A percentile compares a stretch with the other conserved stretches of the same genome.
Conservation (phyloP, 2,888 invertebrate genomes). For the Aporophyla lueneburgensis region DNA sequence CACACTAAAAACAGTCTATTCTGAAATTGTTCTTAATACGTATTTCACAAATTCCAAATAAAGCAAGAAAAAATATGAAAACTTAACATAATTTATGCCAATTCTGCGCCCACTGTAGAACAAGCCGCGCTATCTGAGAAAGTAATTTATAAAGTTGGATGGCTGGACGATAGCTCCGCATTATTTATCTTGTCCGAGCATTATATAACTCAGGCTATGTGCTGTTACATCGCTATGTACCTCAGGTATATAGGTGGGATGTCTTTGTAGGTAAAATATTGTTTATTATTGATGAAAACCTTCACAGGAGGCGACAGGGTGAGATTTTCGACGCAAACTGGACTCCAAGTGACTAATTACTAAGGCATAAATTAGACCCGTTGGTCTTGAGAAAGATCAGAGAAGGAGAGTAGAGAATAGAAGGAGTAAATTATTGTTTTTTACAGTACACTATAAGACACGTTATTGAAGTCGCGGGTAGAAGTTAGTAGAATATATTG, state of each 20-base stretch:
- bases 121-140: conserved; percentile 81
- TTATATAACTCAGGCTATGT: conserved; percentile 60
- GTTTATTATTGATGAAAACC: neutral
- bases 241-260: conserved; percentile 18
- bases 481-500: neutral
- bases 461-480: no score
- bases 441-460: no score
- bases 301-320: neutral
- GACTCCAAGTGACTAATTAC: no score
- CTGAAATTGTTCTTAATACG: neutral
- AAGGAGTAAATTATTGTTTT: neutral
- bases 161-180: conserved; percentile 78
- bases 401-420: no score
- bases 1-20: no score
- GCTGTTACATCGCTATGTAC: conserved; percentile 44
- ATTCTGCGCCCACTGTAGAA: conserved; percentile 69
- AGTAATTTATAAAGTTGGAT: conserved; percentile 88
- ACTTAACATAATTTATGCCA: conserved; percentile 45
- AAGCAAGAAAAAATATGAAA: neutral
- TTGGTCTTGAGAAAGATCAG: neutral
- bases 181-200: conserved; percentile 80
- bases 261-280: conserved; percentile 24
- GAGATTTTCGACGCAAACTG: no score
- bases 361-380: no score
- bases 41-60: neutral